Percentiles rank a stretch among this genome's conserved stretches.
These are phyloP conservation scores for Decapterus maruadsi DNA, from an alignment of 2,797 vertebrate species.

Conservation along the genomic window DNA sequence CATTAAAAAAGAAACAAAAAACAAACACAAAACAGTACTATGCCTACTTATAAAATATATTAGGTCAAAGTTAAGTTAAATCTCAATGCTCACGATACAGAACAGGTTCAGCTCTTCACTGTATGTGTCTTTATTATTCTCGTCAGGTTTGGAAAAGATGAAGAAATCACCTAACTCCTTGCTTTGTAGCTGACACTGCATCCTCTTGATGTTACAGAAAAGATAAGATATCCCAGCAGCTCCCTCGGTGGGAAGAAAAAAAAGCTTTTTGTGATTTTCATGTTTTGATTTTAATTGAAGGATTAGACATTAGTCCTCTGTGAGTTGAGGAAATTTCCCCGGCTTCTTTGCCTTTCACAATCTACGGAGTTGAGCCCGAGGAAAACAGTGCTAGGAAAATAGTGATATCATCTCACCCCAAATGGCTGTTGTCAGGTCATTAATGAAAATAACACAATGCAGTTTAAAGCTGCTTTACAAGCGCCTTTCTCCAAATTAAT, in stretches of 20 bases:
- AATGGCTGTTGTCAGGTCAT: constrained; percentile 9
- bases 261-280: constrained; percentile 14
- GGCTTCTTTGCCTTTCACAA: background rate
- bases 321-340: background rate
- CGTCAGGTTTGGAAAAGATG: constrained; percentile 6
- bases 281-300: constrained; percentile 32
- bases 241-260: background rate
- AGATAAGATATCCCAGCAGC: constrained; percentile 4
- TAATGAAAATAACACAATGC: constrained; percentile 6
- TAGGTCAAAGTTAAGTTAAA: too few species aligned
- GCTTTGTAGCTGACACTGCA: background rate
- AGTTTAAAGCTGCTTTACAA: background rate
- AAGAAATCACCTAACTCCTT: constrained; percentile 1
- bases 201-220: background rate
- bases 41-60: too few species aligned
- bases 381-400: background rate
- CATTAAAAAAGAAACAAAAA: too few species aligned
- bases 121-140: constrained; percentile 14
- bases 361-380: background rate
- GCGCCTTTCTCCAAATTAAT: background rate
- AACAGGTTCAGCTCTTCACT: background rate
- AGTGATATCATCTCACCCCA: background rate
- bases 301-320: constrained; percentile 28
- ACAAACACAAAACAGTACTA: too few species aligned
- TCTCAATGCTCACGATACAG: background rate